These are phyloP conservation scores for Pogonocherus hispidulus DNA, from an alignment of 2,888 invertebrate species.

Conservation along the genomic window DNA sequence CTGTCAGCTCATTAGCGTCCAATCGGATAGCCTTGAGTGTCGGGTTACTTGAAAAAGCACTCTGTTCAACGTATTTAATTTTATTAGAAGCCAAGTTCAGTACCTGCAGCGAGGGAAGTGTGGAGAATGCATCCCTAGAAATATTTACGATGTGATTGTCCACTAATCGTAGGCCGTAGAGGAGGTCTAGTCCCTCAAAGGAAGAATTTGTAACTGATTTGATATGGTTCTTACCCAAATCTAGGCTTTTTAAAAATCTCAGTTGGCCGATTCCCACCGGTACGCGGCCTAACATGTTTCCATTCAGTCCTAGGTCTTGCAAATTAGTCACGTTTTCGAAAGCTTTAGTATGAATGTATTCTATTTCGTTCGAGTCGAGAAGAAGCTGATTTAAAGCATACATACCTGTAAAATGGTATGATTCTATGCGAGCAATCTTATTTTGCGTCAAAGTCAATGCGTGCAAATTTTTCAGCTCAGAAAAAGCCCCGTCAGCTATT, in stretches of 20 bases:
- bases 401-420: conserved; percentile 80
- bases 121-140: conserved; percentile 81
- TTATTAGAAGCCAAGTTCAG: conserved; percentile 86
- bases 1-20: conserved; percentile 83
- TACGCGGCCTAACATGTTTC: conserved; percentile 79
- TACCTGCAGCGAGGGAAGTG: conserved; percentile 80
- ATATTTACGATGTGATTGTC: conserved; percentile 85
- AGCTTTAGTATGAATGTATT: conserved; percentile 77
- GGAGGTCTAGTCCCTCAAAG: conserved; percentile 80
- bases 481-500: conserved; percentile 82
- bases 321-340: conserved; percentile 85
- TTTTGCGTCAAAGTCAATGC: conserved; percentile 82
- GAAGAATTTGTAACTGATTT: conserved; percentile 79
- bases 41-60: conserved; percentile 82
- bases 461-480: conserved; percentile 82
- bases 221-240: conserved; percentile 87
- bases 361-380: conserved; percentile 81
- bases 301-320: conserved; percentile 82
- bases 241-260: conserved; percentile 80
- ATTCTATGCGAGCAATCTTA: conserved; percentile 77
- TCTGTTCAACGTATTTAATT: conserved; percentile 82
- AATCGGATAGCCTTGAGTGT: conserved; percentile 82
- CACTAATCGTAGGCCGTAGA: conserved; percentile 83
- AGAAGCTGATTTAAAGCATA: conserved; percentile 81
- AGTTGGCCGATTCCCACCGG: conserved; percentile 81